Evolutionary conservation across 2,888 invertebrate genomes (phyloP).

Genomic region (Ganaspis brasiliensis): DNA sequence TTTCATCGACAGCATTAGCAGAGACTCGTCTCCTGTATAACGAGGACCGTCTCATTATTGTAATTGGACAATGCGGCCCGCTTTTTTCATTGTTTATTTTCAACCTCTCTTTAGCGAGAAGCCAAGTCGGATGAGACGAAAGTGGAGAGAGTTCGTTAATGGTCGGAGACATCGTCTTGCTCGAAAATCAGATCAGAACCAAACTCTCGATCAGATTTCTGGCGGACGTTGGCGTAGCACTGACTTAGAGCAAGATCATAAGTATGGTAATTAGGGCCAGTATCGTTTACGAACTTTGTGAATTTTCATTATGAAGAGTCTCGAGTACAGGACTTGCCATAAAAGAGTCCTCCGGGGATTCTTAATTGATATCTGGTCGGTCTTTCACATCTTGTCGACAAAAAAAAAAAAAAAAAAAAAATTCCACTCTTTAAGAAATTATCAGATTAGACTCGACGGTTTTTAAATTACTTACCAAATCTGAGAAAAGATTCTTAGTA

Average conservation of each 20-base stretch:
- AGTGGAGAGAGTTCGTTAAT: slow-evolving; percentile 40
- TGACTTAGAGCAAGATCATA: slow-evolving; percentile 23
- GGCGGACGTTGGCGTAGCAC: slow-evolving; percentile 11
- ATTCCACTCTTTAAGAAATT: not conserved
- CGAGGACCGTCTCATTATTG: slow-evolving; percentile 72
- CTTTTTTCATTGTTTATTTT: slow-evolving; percentile 39
- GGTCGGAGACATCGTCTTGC: slow-evolving; percentile 17
- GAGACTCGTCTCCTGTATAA: slow-evolving; percentile 58
- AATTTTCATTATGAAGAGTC: slow-evolving; percentile 37
- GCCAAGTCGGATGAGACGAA: slow-evolving; percentile 23
- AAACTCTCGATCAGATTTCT: slow-evolving; percentile 42
- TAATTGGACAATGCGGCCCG: slow-evolving; percentile 70
- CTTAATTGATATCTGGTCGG: slow-evolving; percentile 13
- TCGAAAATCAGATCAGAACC: slow-evolving; percentile 42
- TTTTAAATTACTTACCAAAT: too few relatives aligned
- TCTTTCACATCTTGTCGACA: slow-evolving; percentile 14
- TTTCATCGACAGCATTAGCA: slow-evolving; percentile 58
- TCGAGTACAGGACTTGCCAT: slow-evolving; percentile 28
- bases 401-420: not conserved
- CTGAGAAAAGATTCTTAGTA: too few relatives aligned
- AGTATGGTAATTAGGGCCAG: slow-evolving; percentile 38
- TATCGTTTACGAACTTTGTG: slow-evolving; percentile 36
- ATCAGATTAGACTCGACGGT: not conserved
- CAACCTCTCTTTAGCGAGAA: slow-evolving; percentile 16
- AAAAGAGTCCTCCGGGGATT: not conserved